Conservation (phyloP, 2,797 vertebrate genomes). For the Cephalopachus bancanus region DNA sequence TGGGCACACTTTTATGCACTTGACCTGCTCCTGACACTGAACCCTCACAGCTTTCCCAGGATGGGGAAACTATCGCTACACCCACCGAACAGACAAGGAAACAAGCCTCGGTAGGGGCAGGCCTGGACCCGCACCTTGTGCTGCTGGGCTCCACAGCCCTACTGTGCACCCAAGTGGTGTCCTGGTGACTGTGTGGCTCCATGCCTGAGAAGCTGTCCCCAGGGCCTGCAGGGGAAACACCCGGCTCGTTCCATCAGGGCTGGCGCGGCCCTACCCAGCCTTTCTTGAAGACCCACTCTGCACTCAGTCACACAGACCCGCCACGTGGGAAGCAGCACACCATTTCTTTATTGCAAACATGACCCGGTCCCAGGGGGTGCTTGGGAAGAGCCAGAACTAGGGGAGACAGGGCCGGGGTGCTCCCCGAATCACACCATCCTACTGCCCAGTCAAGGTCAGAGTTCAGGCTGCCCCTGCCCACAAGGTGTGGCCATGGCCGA, state of each 20-base stretch:
- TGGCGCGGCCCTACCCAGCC: accelerated
- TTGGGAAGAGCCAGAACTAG: background rate
- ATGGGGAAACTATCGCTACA: background rate
- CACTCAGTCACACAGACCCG: background rate
- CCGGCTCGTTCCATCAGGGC: accelerated
- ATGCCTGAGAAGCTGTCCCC: background rate
- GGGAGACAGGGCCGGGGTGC: background rate
- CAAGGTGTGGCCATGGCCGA: no score
- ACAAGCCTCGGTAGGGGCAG: background rate
- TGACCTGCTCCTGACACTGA: background rate
- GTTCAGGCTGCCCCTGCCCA: background rate
- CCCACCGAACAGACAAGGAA: background rate
- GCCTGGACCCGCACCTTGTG: background rate
- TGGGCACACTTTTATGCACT: accelerated
- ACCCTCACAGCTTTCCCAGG: no score
- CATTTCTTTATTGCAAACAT: constrained; percentile 46
- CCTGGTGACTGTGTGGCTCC: background rate
- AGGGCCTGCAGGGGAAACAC: background rate
- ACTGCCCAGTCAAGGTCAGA: accelerated
- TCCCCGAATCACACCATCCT: accelerated
- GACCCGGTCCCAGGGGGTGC: background rate
- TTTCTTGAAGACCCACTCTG: background rate
- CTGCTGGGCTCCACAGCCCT: background rate
- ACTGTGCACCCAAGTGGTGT: accelerated
- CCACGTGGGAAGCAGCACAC: background rate